phyloP scores from a whole-genome alignment of 2,888 invertebrate genomes.

The Dicyrtoma fusca region DNA sequence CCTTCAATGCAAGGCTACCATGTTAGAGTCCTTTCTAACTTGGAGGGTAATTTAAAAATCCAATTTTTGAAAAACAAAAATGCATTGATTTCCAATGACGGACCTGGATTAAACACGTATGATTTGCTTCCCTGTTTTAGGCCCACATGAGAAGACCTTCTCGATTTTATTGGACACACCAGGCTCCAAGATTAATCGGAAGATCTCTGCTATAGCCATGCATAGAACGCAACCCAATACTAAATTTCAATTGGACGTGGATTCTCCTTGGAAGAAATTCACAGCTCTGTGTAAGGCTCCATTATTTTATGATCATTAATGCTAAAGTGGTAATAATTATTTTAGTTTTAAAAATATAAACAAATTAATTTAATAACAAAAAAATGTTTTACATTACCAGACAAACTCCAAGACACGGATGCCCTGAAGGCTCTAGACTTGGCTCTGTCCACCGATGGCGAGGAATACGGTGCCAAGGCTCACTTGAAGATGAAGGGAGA shows the following conservation, averaged over 20 bases:
- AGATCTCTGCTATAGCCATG: slow-evolving; percentile 57
- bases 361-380: not conserved
- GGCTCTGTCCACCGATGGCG: slow-evolving; percentile 65
- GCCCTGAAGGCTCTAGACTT: slow-evolving; percentile 62
- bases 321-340: not conserved
- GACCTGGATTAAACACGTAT: not conserved
- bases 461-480: slow-evolving; percentile 67
- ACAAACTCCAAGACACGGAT: slow-evolving; percentile 15
- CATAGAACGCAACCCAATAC: slow-evolving; percentile 36
- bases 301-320: not conserved
- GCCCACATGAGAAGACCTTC: slow-evolving; percentile 31
- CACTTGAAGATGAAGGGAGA: slow-evolving; percentile 69
- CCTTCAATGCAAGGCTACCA: slow-evolving; percentile 56
- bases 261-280: slow-evolving; percentile 68
- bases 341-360: not conserved
- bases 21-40: slow-evolving; percentile 14
- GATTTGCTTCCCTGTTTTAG: slow-evolving; percentile 12
- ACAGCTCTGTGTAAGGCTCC: slow-evolving; percentile 59
- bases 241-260: slow-evolving; percentile 59
- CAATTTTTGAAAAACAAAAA: not conserved
- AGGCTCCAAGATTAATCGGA: slow-evolving; percentile 69
- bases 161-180: slow-evolving; percentile 65
- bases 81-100: not conserved
- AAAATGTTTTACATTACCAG: slow-evolving; percentile 27
- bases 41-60: slow-evolving; percentile 8